A percentile compares a stretch with the other conserved stretches of the same genome.
These are phyloP conservation scores for Pogonophryne albipinna DNA, from an alignment of 2,797 vertebrate genomes.

Conservation along the genomic window DNA sequence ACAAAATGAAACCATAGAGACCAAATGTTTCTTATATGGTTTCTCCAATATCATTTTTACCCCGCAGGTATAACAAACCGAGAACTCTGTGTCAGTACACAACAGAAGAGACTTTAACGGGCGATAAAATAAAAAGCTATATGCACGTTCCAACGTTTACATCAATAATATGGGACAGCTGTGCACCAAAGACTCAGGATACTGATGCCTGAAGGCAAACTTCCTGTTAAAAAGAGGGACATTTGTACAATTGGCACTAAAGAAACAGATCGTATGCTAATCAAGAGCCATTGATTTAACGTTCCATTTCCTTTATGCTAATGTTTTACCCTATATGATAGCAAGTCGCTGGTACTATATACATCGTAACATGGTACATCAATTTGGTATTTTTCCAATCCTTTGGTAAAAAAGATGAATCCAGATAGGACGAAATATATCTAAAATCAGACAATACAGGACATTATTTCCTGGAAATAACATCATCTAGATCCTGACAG, in stretches of 20 bases:
- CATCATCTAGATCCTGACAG: conserved; percentile 31
- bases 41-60: conserved; percentile 46
- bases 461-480: conserved; percentile 32
- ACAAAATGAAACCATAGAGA: background rate
- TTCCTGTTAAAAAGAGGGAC: conserved; percentile 46
- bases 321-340: conserved; percentile 26
- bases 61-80: conserved; percentile 56
- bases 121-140: conserved; percentile 55
- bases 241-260: conserved; percentile 41
- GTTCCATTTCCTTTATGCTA: conserved; percentile 29
- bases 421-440: background rate
- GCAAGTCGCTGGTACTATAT: conserved; percentile 6
- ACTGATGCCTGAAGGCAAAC: conserved; percentile 50
- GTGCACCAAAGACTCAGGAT: conserved; percentile 45
- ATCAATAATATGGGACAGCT: conserved; percentile 60
- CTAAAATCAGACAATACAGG: background rate
- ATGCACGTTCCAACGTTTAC: conserved; percentile 48
- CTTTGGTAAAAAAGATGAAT: background rate
- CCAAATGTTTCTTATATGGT: conserved; percentile 27
- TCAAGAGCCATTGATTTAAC: conserved; percentile 47
- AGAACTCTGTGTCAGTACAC: conserved; percentile 36
- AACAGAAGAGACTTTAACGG: conserved; percentile 56
- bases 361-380: background rate
- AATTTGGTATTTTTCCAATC: background rate
- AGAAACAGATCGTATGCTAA: conserved; percentile 34